Base-by-base conservation (phyloP, 2,888 invertebrate genomes). In the Platerodrilus igneus region DNA sequence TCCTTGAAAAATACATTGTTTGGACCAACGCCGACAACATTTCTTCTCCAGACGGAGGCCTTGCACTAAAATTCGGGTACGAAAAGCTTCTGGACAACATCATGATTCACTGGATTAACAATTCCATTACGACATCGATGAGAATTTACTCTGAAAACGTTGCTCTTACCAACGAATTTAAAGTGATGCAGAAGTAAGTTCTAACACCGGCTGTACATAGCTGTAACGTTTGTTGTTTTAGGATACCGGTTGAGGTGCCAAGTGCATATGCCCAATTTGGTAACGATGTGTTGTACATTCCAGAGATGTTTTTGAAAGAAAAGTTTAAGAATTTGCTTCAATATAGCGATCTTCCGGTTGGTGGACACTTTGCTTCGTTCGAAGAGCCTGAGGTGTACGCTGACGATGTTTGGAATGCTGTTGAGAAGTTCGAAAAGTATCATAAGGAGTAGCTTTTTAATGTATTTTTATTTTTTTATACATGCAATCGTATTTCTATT, bases 301-400 rank as follows among this genome's bases (percentile, higher is more conserved):
- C 84, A 0, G 78, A 83, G 51, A 69, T 63, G 16, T 58, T 81
- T 2, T 56, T 86, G 2, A 64, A 67, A 25, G 61, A 74, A 1
- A 80, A 77, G 50, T 87, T 71, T 60, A 62, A 56, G 11, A 83
- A 87, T 62, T 63, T 89, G 31, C 68, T 86, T 3, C 82, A n/a
- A n/a, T n/a, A n/a, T n/a, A n/a, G n/a, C n/a, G n/a, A 81, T 22
- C 72, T 81, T 19, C 69, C 75, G 0, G 69, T 75, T 1, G 89
- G 89, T 2, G 93, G 93, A 0, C 91, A 92, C 60, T 94, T 91
- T 63, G 83, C 84, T 0, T 87, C 89, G 0, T 68, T 90, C 37
- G 88, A 93, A 62, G 72, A 78, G 41, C 88, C 93, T 0, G 64
- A 75, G 21, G 53, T 82, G 0, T 56, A 92, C 16, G 79, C 84